A percentile compares a stretch with the other conserved stretches of the same genome.
Conservation (phyloP, 2,797 vertebrate genomes). For the Dallia pectoralis region DNA sequence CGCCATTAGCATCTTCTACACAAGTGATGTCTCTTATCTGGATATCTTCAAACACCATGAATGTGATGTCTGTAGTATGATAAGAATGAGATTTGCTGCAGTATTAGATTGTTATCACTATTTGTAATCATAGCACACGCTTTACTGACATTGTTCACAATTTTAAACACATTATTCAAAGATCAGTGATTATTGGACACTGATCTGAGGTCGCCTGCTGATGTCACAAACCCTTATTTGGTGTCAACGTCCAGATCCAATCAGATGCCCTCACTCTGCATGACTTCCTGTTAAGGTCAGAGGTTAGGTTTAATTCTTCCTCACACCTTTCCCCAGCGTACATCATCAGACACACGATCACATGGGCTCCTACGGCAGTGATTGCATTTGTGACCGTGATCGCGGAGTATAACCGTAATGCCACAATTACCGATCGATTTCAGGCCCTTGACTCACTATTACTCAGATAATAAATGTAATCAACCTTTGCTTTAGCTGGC, state of each 20-base stretch:
- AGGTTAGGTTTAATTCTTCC: slow-evolving; percentile 22
- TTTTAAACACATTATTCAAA: neutral
- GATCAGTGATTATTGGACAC: no score
- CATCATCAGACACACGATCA: slow-evolving; percentile 46
- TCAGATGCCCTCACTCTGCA: slow-evolving; percentile 54
- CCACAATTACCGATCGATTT: slow-evolving; percentile 72
- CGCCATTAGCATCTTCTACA: slow-evolving; percentile 64
- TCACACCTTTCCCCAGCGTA: neutral
- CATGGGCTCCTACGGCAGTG: slow-evolving; percentile 68
- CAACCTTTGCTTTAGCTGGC: slow-evolving; percentile 52
- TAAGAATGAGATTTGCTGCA: neutral
- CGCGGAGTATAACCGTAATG: slow-evolving; percentile 56
- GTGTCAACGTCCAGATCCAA: slow-evolving; percentile 67
- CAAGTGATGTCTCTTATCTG: slow-evolving; percentile 56
- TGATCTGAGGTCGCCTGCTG: slow-evolving; percentile 17
- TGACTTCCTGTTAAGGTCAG: slow-evolving; percentile 55
- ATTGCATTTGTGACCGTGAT: slow-evolving; percentile 60
- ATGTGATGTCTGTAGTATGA: neutral
- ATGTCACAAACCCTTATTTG: slow-evolving; percentile 39
- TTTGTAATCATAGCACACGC: slow-evolving; percentile 19
- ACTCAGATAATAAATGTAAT: slow-evolving; percentile 65
- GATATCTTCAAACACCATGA: slow-evolving; percentile 49
- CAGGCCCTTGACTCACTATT: slow-evolving; percentile 50
- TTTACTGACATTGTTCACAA: neutral
- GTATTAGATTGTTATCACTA: no score